Conservation (phyloP, 1,140 invertebrate genomes). For the Tetragonula clypearis region DNA sequence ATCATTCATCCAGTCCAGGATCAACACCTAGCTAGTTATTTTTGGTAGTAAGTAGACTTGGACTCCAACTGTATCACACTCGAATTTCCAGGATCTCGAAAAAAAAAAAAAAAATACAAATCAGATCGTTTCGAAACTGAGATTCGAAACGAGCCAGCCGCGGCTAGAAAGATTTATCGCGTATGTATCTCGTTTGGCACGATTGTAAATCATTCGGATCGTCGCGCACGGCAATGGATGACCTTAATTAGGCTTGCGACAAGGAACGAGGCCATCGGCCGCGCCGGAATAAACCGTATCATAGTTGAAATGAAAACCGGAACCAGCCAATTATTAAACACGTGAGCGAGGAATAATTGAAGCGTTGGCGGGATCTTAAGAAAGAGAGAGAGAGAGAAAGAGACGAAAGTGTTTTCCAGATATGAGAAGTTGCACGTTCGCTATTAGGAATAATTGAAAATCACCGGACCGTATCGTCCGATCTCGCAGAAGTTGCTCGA, state of each 20-base stretch:
- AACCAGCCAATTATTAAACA: conserved; percentile 16
- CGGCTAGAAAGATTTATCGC: conserved; percentile 42
- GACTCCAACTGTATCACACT: too few relatives aligned
- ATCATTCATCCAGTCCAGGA: too few relatives aligned
- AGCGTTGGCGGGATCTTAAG: background rate
- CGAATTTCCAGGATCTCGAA: too few relatives aligned
- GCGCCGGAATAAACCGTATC: conserved; percentile 39
- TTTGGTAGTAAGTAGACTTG: too few relatives aligned
- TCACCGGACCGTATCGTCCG: background rate
- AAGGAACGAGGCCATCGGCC: conserved; percentile 35
- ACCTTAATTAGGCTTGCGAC: conserved; percentile 61
- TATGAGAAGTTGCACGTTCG: background rate
- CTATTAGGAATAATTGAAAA: conserved; percentile 8
- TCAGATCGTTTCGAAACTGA: too few relatives aligned
- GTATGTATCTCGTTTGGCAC: conserved; percentile 36
- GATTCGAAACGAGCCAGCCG: too few relatives aligned
- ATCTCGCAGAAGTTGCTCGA: background rate
- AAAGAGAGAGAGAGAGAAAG: too few relatives aligned
- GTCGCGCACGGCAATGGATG: conserved; percentile 49
- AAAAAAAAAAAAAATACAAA: too few relatives aligned
- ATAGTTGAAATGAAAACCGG: conserved; percentile 51
- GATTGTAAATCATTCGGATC: conserved; percentile 51
- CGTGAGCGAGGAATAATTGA: background rate
- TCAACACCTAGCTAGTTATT: too few relatives aligned
- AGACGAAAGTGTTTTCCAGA: background rate